Conservation (phyloP, 1,140 invertebrate species). For the Drosophila orosa region DNA sequence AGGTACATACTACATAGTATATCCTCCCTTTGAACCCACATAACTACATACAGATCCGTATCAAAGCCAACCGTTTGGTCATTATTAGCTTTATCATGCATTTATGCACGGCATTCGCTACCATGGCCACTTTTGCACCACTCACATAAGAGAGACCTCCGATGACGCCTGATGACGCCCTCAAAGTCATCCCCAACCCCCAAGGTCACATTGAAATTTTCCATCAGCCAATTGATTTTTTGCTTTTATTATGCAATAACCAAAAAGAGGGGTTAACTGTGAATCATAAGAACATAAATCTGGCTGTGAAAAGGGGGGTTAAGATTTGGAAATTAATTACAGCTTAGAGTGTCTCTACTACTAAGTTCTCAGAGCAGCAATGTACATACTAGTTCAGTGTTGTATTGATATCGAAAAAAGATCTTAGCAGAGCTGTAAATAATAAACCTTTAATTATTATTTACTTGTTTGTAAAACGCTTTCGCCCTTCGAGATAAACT, state of each 20-base stretch:
- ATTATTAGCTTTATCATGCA: conserved; percentile 41
- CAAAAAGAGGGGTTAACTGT: not conserved
- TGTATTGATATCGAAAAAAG: not conserved
- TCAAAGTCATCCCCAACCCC: not conserved
- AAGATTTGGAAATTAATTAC: not conserved
- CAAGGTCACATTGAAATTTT: conserved; percentile 9
- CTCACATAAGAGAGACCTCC: not conserved
- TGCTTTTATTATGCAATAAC: not conserved
- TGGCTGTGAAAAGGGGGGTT: not conserved
- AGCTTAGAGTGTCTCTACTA: not conserved
- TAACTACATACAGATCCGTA: not conserved
- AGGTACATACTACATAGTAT: conserved; percentile 28
- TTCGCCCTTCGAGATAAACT: not conserved
- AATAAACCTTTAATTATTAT: not conserved
- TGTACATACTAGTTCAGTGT: no score
- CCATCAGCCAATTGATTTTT: conserved; percentile 9
- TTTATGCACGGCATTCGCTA: conserved; percentile 27
- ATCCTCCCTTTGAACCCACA: not conserved
- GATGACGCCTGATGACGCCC: not conserved
- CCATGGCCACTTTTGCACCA: conserved; percentile 20
- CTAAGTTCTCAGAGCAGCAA: not conserved
- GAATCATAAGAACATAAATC: not conserved
- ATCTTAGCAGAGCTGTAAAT: no score
- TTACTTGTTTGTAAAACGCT: not conserved
- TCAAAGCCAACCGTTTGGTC: conserved; percentile 13